Percentiles rank a stretch among this genome's conserved stretches.
Evolutionary conservation across 2,888 invertebrate species (phyloP).

Genomic region (Ischnus inquisitorius): DNA sequence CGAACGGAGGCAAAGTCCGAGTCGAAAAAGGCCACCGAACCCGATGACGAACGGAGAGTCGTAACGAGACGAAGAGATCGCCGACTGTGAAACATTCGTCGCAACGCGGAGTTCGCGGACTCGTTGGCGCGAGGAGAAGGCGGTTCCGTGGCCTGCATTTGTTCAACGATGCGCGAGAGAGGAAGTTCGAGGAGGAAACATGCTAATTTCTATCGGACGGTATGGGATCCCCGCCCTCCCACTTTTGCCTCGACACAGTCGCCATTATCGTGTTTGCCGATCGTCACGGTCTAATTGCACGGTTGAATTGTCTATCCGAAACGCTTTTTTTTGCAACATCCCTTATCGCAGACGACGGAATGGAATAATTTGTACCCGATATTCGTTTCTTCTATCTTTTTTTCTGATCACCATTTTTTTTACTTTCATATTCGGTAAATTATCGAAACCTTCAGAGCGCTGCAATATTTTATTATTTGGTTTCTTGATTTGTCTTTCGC

Average conservation of each 20-base stretch:
- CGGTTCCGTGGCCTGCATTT: conserved; percentile 76
- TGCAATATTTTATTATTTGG: no score
- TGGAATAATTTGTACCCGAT: conserved; percentile 16
- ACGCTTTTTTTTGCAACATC: conserved; percentile 47
- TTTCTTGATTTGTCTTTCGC: no score
- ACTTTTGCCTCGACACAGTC: conserved; percentile 69
- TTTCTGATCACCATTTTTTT: neutral
- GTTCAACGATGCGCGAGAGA: conserved; percentile 76
- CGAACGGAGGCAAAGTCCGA: neutral
- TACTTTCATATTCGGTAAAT: neutral
- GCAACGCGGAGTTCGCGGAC: conserved; percentile 45
- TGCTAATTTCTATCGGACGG: conserved; percentile 75
- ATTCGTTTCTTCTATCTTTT: neutral
- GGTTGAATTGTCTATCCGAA: conserved; percentile 62
- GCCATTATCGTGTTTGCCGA: conserved; percentile 70
- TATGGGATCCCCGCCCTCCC: conserved; percentile 63
- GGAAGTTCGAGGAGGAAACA: conserved; percentile 75
- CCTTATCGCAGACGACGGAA: conserved; percentile 46
- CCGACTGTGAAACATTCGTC: conserved; percentile 5
- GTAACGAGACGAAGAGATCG: conserved; percentile 22
- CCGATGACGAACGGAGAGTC: conserved; percentile 4
- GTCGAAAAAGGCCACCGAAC: conserved; percentile 19
- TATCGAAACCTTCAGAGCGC: no score
- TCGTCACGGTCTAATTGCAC: conserved; percentile 74
- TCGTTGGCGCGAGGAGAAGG: conserved; percentile 66